These are phyloP conservation scores for Arrhopalites spinosus DNA, from an alignment of 2,888 invertebrate species.

Conservation along the genomic window DNA sequence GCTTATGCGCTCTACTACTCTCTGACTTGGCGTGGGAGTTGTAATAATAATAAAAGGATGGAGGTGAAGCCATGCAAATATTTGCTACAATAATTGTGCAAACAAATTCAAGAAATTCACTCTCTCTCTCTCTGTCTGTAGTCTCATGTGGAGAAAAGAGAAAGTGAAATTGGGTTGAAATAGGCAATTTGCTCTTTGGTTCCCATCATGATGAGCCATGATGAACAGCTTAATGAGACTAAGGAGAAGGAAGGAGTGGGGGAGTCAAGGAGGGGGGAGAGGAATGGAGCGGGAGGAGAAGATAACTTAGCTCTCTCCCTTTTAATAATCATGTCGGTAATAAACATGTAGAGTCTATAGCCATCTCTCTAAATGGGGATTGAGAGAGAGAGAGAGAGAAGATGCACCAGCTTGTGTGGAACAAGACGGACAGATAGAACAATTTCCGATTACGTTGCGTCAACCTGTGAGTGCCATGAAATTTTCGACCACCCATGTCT, in stretches of 20 bases:
- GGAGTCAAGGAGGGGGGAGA: background rate
- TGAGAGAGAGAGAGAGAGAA: background rate
- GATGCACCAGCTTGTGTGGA: background rate
- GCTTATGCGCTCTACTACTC: too few species aligned
- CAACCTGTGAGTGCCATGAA: slow-evolving; percentile 10
- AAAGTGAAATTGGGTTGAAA: background rate
- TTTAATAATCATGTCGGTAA: slow-evolving; percentile 8
- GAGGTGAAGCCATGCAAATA: too few species aligned
- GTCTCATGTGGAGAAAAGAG: background rate
- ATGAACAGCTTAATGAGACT: background rate
- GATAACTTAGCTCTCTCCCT: slow-evolving; percentile 5
- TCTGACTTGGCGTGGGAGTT: too few species aligned
- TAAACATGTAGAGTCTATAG: slow-evolving; percentile 6
- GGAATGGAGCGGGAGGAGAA: background rate
- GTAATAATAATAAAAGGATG: too few species aligned
- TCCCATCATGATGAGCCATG: background rate
- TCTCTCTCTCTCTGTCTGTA: background rate
- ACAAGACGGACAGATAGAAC: background rate
- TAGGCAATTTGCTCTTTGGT: background rate
- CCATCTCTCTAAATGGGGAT: too few species aligned
- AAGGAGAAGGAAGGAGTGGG: background rate
- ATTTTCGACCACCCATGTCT: slow-evolving; percentile 8
- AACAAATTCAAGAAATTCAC: background rate
- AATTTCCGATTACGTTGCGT: slow-evolving; percentile 6
- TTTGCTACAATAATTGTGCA: background rate